Percentiles rank a stretch among this genome's conserved stretches.
Evolutionary conservation across 2,797 vertebrate genomes (phyloP).

Genomic region (Denticeps clupeoides): DNA sequence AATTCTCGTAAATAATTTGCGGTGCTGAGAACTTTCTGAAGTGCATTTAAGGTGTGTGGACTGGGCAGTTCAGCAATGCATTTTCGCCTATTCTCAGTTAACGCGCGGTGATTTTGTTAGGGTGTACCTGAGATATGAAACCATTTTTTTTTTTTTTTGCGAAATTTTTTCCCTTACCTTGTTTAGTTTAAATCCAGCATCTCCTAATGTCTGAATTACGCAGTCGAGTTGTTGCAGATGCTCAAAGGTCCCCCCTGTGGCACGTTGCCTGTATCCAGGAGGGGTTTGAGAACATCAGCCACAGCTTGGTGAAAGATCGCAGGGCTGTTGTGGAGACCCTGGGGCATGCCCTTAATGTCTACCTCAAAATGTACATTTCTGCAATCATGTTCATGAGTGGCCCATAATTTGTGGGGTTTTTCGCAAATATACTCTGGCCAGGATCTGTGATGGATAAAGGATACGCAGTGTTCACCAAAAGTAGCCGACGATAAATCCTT

Average conservation of each 20-base stretch:
- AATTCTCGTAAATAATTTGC: background rate
- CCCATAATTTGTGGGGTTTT: background rate
- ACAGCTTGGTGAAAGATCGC: too few relatives aligned
- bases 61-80: background rate
- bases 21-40: background rate
- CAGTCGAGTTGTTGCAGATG: background rate
- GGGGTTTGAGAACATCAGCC: too few relatives aligned
- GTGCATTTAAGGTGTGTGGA: background rate
- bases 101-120: background rate
- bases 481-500: too few relatives aligned
- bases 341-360: too few relatives aligned
- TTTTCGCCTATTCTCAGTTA: background rate
- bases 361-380: slow-evolving; percentile 1
- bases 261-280: too few relatives aligned
- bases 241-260: background rate
- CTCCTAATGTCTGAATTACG: background rate
- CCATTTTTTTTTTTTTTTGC: background rate
- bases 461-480: too few relatives aligned
- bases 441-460: background rate
- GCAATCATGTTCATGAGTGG: slow-evolving; percentile 1
- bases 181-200: background rate
- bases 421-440: background rate
- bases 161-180: background rate
- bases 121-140: background rate
- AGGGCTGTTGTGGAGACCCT: too few relatives aligned